Evolutionary conservation across 1,140 invertebrate species (phyloP).

Genomic region (Tigriopus japonicus): DNA sequence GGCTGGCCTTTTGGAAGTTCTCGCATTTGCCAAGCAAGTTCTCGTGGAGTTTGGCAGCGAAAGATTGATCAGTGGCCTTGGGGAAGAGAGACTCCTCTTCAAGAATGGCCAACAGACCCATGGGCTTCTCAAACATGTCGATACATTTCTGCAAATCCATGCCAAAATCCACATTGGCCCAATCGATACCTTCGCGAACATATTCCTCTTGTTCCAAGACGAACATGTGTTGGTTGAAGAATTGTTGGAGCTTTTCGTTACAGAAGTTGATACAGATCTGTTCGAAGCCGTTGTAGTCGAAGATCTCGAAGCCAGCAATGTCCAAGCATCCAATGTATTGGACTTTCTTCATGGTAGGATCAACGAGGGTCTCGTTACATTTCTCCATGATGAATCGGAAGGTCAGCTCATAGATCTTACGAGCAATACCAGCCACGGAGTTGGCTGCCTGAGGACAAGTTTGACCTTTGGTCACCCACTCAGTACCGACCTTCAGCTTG

Average conservation of each 20-base stretch:
- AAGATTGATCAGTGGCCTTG: conserved; percentile 94
- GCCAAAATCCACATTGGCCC: conserved; percentile 98
- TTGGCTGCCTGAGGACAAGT: conserved; percentile 23
- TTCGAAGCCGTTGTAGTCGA: conserved; percentile 78
- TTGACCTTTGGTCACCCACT: conserved; percentile 32
- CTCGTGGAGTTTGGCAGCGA: conserved; percentile 91
- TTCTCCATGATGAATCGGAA: conserved; percentile 57
- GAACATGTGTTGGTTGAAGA: conserved; percentile 98
- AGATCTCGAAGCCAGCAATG: conserved; percentile 99
- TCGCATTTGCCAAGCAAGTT: conserved; percentile 97
- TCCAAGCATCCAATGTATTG: conserved; percentile 99
- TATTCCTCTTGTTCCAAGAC: conserved; percentile 97
- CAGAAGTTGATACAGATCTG: conserved; percentile 98
- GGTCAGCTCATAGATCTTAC: conserved; percentile 32
- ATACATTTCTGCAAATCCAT: conserved; percentile 61
- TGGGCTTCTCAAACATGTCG: conserved; percentile 99
- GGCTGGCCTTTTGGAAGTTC: conserved; percentile 79
- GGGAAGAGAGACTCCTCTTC: conserved; percentile 99
- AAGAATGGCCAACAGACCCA: conserved; percentile 87
- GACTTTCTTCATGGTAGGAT: conserved; percentile 91
- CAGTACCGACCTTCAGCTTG: conserved; percentile 34
- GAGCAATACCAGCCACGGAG: conserved; percentile 31
- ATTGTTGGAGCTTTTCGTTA: conserved; percentile 91
- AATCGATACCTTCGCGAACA: conserved; percentile 89
- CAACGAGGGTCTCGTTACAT: conserved; percentile 89